Conservation (phyloP, 2,888 invertebrate species). For the Catocala nupta region DNA sequence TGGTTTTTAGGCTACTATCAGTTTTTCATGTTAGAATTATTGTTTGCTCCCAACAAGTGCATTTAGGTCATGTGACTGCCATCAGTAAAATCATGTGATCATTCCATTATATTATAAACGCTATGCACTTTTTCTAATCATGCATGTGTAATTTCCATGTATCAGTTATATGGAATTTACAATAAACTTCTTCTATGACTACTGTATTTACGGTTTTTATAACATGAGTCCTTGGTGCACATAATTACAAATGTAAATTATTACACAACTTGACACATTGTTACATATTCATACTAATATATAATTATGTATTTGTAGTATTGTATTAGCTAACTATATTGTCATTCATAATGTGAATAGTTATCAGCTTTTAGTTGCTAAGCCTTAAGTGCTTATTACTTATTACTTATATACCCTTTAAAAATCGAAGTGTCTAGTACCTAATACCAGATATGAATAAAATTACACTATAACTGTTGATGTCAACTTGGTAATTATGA, state of each 20-base stretch:
- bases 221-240: constrained; percentile 39
- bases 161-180: constrained; percentile 16
- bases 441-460: too few relatives aligned
- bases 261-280: constrained; percentile 68
- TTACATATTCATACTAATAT: constrained; percentile 47
- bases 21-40: constrained; percentile 53
- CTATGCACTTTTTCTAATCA: constrained; percentile 29
- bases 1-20: constrained; percentile 58
- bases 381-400: too few relatives aligned
- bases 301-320: constrained; percentile 4
- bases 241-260: constrained; percentile 53
- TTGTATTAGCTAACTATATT: constrained; percentile 11
- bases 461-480: neutral
- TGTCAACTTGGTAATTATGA: constrained; percentile 31
- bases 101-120: constrained; percentile 37
- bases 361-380: constrained; percentile 17
- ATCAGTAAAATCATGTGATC: constrained; percentile 74
- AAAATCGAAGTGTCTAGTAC: too few relatives aligned
- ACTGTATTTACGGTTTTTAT: constrained; percentile 12
- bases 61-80: constrained; percentile 76
- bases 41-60: constrained; percentile 54
- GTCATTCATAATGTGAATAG: constrained; percentile 15
- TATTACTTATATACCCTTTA: too few relatives aligned
- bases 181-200: constrained; percentile 10
- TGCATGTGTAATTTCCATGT: constrained; percentile 33